Conservation (phyloP, 2,888 invertebrate genomes). For the Parasteatoda lunata region DNA sequence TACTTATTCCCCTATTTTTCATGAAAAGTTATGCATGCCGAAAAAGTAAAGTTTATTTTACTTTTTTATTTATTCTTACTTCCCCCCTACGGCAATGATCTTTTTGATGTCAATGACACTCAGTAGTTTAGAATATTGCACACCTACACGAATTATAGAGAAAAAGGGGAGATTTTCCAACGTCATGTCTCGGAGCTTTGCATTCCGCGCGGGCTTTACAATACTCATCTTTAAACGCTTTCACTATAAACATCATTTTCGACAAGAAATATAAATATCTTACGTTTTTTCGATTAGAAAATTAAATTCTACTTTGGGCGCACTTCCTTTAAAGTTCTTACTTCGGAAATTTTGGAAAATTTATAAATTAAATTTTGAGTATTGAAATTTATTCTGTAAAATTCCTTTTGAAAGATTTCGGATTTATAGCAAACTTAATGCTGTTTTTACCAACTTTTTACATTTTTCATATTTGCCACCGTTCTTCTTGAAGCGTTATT, state of each 20-base stretch:
- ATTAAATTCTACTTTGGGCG: neutral
- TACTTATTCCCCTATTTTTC: conserved; percentile 38
- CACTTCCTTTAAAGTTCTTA: neutral
- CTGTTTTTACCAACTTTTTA: too few relatives aligned
- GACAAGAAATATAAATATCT: neutral
- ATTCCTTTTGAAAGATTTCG: too few relatives aligned
- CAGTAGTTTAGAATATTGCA: conserved; percentile 19
- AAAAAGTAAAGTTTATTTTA: conserved; percentile 13
- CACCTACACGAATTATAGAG: conserved; percentile 29
- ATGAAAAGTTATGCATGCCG: conserved; percentile 50
- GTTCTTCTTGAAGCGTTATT: too few relatives aligned
- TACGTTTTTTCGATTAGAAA: neutral
- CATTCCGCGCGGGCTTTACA: neutral
- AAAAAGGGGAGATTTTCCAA: neutral
- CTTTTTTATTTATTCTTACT: conserved; percentile 9
- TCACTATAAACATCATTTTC: conserved; percentile 1
- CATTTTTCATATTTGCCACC: too few relatives aligned
- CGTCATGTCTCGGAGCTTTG: neutral
- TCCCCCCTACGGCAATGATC: conserved; percentile 32
- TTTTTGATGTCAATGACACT: conserved; percentile 59
- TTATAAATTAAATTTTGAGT: neutral
- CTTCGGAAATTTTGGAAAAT: neutral
- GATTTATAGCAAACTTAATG: too few relatives aligned
- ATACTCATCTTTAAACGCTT: neutral
- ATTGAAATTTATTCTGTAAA: too few relatives aligned